A percentile compares a stretch with the other conserved stretches of the same genome.
Conservation (phyloP, 2,797 vertebrate genomes). For the Gadopsis marmoratus region DNA sequence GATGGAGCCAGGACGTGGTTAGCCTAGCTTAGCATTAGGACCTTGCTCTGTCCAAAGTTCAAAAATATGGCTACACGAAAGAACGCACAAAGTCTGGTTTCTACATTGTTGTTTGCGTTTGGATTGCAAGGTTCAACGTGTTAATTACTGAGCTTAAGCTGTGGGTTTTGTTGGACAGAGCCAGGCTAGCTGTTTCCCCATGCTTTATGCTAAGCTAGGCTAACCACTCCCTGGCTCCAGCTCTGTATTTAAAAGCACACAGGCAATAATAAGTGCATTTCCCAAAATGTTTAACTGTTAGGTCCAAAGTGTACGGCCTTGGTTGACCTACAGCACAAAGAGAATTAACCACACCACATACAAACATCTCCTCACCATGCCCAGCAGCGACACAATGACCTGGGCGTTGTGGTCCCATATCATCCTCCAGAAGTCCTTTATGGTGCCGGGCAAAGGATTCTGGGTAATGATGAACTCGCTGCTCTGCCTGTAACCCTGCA, state of each 20-base stretch:
- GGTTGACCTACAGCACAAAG: not conserved
- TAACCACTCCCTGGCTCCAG: not conserved
- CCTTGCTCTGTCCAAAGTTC: not conserved
- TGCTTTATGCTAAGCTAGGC: not conserved
- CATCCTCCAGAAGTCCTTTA: slow-evolving; percentile 98
- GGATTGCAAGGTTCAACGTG: not conserved
- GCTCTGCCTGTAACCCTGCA: slow-evolving; percentile 93
- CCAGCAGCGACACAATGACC: slow-evolving; percentile 91
- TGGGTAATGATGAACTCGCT: slow-evolving; percentile 96
- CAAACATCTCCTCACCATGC: slow-evolving; percentile 45
- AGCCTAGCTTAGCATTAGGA: not conserved
- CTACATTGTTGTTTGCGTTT: not conserved
- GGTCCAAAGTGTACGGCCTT: not conserved
- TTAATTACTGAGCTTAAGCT: not conserved
- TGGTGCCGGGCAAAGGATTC: slow-evolving; percentile 91
- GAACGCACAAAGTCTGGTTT: too few relatives aligned
- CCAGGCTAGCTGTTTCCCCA: not conserved
- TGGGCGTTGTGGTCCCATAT: slow-evolving; percentile 96
- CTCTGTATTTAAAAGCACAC: not conserved
- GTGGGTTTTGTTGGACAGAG: not conserved
- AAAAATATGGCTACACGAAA: not conserved
- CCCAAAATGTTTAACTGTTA: not conserved
- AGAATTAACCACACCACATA: not conserved
- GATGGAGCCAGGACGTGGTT: not conserved
- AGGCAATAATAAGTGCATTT: not conserved